phyloP scores from a whole-genome alignment of 2,797 vertebrate species.

The Acanthis flammea region DNA sequence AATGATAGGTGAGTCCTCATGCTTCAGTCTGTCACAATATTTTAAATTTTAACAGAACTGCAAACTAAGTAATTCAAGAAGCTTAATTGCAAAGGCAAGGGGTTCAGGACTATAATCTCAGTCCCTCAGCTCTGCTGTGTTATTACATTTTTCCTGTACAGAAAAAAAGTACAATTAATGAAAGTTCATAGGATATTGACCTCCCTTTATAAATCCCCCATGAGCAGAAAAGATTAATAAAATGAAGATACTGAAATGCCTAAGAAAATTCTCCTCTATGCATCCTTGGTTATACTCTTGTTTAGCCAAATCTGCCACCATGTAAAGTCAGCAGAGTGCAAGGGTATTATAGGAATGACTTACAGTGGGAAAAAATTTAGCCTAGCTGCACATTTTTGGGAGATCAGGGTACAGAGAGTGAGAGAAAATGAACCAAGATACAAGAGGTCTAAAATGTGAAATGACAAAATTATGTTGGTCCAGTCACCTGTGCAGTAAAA shows the following conservation, averaged over 20 bases:
- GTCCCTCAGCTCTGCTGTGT: background rate
- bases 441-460: background rate
- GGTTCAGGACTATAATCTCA: background rate
- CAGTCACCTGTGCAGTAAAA: background rate
- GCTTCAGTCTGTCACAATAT: background rate
- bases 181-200: background rate
- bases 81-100: background rate
- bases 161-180: background rate
- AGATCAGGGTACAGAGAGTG: background rate
- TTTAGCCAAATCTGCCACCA: background rate
- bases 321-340: background rate
- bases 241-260: background rate
- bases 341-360: background rate
- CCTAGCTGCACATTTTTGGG: background rate
- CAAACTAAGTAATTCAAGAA: background rate
- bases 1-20: background rate
- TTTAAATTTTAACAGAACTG: constrained; percentile 1
- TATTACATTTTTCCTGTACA: background rate
- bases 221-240: background rate
- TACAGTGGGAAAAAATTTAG: background rate
- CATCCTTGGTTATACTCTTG: background rate
- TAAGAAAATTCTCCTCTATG: background rate
- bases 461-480: background rate
- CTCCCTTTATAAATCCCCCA: background rate
- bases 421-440: background rate